Evolutionary conservation across 2,888 invertebrate genomes (phyloP).

Genomic region (Schizotus pectinicornis): DNA sequence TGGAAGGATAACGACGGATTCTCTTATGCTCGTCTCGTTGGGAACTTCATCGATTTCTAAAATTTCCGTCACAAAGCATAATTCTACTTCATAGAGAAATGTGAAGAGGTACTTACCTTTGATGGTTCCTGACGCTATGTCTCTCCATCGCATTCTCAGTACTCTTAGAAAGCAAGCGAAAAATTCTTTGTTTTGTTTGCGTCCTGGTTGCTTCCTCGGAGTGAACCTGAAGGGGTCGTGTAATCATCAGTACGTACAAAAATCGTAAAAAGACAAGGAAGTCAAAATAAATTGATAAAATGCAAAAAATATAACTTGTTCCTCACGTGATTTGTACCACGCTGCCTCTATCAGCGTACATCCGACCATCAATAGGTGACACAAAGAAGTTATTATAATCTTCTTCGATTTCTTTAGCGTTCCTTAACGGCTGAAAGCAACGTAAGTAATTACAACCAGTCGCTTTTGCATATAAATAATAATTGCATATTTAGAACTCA

Average conservation of each 20-base stretch:
- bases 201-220: neutral
- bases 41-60: neutral
- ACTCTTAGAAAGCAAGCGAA: neutral
- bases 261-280: too few relatives aligned
- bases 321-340: conserved; percentile 37
- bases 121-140: neutral
- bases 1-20: neutral
- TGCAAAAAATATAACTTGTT: conserved; percentile 20
- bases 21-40: neutral
- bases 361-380: conserved; percentile 40
- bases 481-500: conserved; percentile 35
- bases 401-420: conserved; percentile 27
- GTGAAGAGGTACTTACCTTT: neutral
- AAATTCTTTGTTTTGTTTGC: neutral
- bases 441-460: neutral
- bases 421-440: conserved; percentile 27
- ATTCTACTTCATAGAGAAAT: too few relatives aligned
- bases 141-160: conserved; percentile 1
- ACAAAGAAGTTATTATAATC: conserved; percentile 40
- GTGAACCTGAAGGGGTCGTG: neutral
- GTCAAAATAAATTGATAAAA: too few relatives aligned
- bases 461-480: neutral
- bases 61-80: neutral
- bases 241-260: too few relatives aligned
- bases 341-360: conserved; percentile 36